phyloP scores from a whole-genome alignment of 2,888 invertebrate species.

The Fissipunctia ypsillon region DNA sequence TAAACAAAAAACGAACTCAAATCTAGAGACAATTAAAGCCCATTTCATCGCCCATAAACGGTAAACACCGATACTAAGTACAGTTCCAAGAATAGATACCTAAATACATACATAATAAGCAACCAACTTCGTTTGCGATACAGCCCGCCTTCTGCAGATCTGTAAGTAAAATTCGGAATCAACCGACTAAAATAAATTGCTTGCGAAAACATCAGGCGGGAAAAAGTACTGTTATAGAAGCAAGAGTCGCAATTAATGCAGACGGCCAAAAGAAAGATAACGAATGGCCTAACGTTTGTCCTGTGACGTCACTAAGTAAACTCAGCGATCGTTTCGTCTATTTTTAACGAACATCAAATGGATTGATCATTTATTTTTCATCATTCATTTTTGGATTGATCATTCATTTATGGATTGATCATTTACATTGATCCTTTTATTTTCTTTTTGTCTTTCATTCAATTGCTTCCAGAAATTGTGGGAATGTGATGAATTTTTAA shows the following conservation, averaged over 20 bases:
- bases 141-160: slow-evolving; percentile 70
- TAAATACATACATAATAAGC: slow-evolving; percentile 38
- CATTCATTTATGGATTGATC: too few relatives aligned
- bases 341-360: slow-evolving; percentile 51
- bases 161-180: slow-evolving; percentile 82
- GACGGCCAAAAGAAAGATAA: slow-evolving; percentile 69
- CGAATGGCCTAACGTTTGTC: slow-evolving; percentile 67
- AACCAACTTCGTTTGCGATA: slow-evolving; percentile 59
- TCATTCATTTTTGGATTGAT: too few relatives aligned
- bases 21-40: background rate
- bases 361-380: too few relatives aligned
- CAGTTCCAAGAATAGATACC: slow-evolving; percentile 18
- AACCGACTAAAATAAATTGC: slow-evolving; percentile 83
- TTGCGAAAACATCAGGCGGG: slow-evolving; percentile 74
- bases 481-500: slow-evolving; percentile 50
- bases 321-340: slow-evolving; percentile 30
- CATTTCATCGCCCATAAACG: slow-evolving; percentile 12
- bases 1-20: background rate
- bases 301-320: slow-evolving; percentile 64
- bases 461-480: slow-evolving; percentile 48
- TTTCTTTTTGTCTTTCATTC: slow-evolving; percentile 45
- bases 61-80: slow-evolving; percentile 34
- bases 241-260: slow-evolving; percentile 83
- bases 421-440: slow-evolving; percentile 49
- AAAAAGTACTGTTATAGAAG: slow-evolving; percentile 79